Evolutionary conservation across 1,140 invertebrate species (phyloP), one percentile per base, ranked within the genome.

Genomic region (Meloidogyne exigua): DNA sequence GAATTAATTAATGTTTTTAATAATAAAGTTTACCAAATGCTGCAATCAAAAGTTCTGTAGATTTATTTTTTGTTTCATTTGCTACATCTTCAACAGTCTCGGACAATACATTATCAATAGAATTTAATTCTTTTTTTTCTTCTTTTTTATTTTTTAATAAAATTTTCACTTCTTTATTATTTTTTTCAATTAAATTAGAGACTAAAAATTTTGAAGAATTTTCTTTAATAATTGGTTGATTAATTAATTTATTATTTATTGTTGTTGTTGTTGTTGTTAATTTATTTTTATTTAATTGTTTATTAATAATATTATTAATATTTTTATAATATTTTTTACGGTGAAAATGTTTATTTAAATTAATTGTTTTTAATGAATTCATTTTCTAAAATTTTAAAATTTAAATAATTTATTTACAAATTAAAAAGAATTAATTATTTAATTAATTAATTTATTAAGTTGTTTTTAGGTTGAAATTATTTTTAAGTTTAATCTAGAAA

Each of bases 311-410:
- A n/a, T 57, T 57, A n/a, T n/a, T 57, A 57, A 57, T 57, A 57
- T n/a, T 57, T 57, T 57, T 57, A 57, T 57, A 57, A 57, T 57
- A 57, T 57, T 57, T 57, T 57, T 57, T 57, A 57, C 49, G 49
- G 21, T n/a, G 7, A 57, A 57, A 57, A 57, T 57, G 49, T 57
- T 21, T 57, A 57, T 57, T 57, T 57, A 57, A n/a, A n/a, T n/a
- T n/a, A 9, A n/a, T 57, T 57, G 49, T 57, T 57, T 57, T 57
- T 57, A n/a, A 15, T 57, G 49, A 57, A 9, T 57, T 57, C 49
- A 57, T 57, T n/a, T 57, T 32, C 7, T 7, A 2, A 49, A 49
- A 49, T 18, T 3, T 18, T 49, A 18, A n/a, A n/a, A n/a, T 49
- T 18, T 18, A 49, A 42, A 42, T 12, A 42, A 42, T 18, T 49